Evolutionary conservation across 2,888 invertebrate genomes (phyloP), one percentile per base, ranked within the genome.

Genomic region (Melipona beecheii): DNA sequence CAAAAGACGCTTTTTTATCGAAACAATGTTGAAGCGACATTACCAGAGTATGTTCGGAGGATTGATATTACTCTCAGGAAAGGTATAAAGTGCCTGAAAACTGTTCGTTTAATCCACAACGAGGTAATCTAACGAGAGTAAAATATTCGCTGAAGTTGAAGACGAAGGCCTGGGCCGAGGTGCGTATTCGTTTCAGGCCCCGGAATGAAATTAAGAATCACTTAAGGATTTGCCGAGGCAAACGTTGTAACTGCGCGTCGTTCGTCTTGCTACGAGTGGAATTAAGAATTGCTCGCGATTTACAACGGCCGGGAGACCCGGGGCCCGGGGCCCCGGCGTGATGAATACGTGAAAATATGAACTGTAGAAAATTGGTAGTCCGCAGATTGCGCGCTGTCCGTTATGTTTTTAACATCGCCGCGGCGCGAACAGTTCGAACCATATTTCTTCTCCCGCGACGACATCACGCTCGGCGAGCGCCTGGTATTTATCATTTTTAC

Each of bases 121-220:
- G 49, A 24, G 24, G 11, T n/a, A n/a, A n/a, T 11, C 43, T 9
- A 43, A 21, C 19, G n/a, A 17, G 31, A 24, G n/a, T n/a, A 60
- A 43, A 36, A 21, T 31, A 21, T 19, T 11, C 62, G 31, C 13
- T 17, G 52, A 54, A 9, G 62, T 3, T 4, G 9, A 24, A 11
- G 62, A 2, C 11, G 36, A 21, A 36, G n/a, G n/a, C 31, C 9
- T 43, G 17, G 31, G 64, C 31, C 1, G 19, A 36, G 19, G 65
- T 11, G 24, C 77, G 27, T n/a, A n/a, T 77, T 71, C 24, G 19
- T 70, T 70, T 71, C 80, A 36, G 50, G 31, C 69, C 31, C 31
- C 3, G 60, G 36, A 64, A 79, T 64, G 68, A 75, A 75, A 76
- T 76, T 71, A 60, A 76, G 65, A 71, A 76, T 75, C 79, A 49